Conservation (phyloP, 2,888 invertebrate genomes). For the Notodonta dromedarius region DNA sequence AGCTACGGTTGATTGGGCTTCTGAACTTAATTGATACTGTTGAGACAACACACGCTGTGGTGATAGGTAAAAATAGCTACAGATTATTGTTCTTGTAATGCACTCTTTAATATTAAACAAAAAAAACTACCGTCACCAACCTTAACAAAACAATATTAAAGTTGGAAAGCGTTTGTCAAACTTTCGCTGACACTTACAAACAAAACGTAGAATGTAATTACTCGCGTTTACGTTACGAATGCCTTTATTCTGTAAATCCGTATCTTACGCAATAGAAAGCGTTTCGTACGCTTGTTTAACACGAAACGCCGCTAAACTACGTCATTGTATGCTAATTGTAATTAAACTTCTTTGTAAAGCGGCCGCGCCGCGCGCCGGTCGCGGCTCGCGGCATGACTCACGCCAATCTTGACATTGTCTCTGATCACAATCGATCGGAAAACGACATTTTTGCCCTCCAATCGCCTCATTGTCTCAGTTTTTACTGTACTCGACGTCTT, state of each 20-base stretch:
- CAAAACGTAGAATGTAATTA: slow-evolving; percentile 37
- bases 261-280: slow-evolving; percentile 45
- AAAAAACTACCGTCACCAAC: background rate
- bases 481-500: slow-evolving; percentile 35
- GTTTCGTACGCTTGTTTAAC: slow-evolving; percentile 25
- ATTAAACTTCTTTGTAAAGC: slow-evolving; percentile 33
- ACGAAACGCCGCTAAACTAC: slow-evolving; percentile 26
- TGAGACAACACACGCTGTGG: background rate
- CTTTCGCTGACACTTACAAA: slow-evolving; percentile 30
- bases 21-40: background rate
- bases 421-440: slow-evolving; percentile 41
- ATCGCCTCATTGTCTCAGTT: slow-evolving; percentile 47
- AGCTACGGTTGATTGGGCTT: slow-evolving; percentile 11
- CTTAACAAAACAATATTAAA: slow-evolving; percentile 3
- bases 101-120: background rate
- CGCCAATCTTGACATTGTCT: slow-evolving; percentile 40
- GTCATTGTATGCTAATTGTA: slow-evolving; percentile 51
- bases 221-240: slow-evolving; percentile 29
- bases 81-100: background rate
- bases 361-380: slow-evolving; percentile 16
- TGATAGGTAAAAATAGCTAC: too few species aligned
- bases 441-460: slow-evolving; percentile 39
- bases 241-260: slow-evolving; percentile 29
- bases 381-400: slow-evolving; percentile 36
- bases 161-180: slow-evolving; percentile 19